Evolutionary conservation across 2,797 vertebrate genomes (phyloP), one percentile per base, ranked within the genome.

Genomic region (Crocodylus rhombifer): DNA sequence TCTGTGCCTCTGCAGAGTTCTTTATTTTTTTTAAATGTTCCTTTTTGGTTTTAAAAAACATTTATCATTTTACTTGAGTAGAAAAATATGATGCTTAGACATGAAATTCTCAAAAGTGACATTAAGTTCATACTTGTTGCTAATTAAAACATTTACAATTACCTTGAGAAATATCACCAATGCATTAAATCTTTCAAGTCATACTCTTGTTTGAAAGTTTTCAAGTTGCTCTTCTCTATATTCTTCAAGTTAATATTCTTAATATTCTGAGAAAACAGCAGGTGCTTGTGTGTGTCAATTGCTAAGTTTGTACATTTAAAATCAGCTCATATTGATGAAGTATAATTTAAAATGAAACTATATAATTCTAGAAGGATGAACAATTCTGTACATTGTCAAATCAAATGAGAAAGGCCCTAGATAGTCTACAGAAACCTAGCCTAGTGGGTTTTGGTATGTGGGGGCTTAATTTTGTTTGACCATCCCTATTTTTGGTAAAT

Each of bases 111-210:
- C 63, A 74, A 58, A 96, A 96, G 78, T 95, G 62, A 83, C 90
- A 90, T 95, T 92, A 97, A 97, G 86, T 96, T 96, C 87, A 89
- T 89, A 94, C 74, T 97, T 94, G 91, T 77, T 96, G 92, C 84
- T 97, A 97, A 98, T 98, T 97, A 97, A 97, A 97, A 96, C 77
- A 95, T 97, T 96, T 91, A 93, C 87, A 91, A 95, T 95, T 95
- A 95, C 79, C 77, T 84, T 93, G 89, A 92, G 94, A 97, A 93
- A 96, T 95, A 97, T 92, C 94, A 93, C 36, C 58, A 87, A 65
- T 80, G 79, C 56, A 82, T 92, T 96, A 97, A 95, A 88, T 91
- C 88, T 97, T 97, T 96, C 89, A 87, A 97, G 94, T 97, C 90
- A 92, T 95, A 94, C 81, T 96, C 94, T 74, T 92, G 84, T 89